A percentile compares a stretch with the other conserved stretches of the same genome.
phyloP scores from a whole-genome alignment of 2,888 invertebrate species.

The Uropetala carovei region DNA sequence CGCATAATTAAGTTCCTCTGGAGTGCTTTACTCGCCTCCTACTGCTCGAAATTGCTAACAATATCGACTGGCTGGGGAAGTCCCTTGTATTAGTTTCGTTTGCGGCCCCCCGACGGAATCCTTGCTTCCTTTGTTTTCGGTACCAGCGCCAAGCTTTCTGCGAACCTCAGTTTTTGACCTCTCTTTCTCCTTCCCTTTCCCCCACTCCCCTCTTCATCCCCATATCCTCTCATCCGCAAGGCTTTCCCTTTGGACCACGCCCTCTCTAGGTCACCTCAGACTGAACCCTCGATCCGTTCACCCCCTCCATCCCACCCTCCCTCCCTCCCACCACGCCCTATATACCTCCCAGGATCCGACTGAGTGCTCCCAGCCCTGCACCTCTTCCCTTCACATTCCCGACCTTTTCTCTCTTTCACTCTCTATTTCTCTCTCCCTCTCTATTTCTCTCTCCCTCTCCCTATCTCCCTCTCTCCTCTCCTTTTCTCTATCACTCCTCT shows the following conservation, averaged over 20 bases:
- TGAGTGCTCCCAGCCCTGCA: constrained; percentile 59
- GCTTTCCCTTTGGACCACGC: constrained; percentile 73
- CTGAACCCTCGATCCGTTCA: constrained; percentile 68
- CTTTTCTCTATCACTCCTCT: constrained; percentile 65
- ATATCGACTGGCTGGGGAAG: constrained; percentile 19
- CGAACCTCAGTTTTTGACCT: constrained; percentile 12
- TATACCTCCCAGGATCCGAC: constrained; percentile 65
- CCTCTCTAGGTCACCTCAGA: constrained; percentile 67
- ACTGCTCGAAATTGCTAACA: constrained; percentile 8
- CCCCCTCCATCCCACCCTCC: constrained; percentile 68
- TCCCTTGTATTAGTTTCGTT: constrained; percentile 16
- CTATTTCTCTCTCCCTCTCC: not conserved
- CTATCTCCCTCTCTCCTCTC: constrained; percentile 43
- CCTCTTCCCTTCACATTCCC: constrained; percentile 33
- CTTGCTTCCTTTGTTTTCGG: not conserved
- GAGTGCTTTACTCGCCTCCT: not conserved
- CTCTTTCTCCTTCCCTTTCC: not conserved
- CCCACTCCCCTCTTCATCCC: constrained; percentile 65
- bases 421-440: too few species aligned
- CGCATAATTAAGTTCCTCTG: constrained; percentile 22
- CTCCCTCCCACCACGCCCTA: constrained; percentile 72
- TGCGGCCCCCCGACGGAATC: not conserved
- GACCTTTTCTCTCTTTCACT: constrained; percentile 55
- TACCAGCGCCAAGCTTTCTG: constrained; percentile 20
- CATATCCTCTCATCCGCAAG: constrained; percentile 66